A percentile compares a stretch with the other conserved stretches of the same genome.
Conservation (phyloP, 1,140 invertebrate genomes). For the Diprion similis region DNA sequence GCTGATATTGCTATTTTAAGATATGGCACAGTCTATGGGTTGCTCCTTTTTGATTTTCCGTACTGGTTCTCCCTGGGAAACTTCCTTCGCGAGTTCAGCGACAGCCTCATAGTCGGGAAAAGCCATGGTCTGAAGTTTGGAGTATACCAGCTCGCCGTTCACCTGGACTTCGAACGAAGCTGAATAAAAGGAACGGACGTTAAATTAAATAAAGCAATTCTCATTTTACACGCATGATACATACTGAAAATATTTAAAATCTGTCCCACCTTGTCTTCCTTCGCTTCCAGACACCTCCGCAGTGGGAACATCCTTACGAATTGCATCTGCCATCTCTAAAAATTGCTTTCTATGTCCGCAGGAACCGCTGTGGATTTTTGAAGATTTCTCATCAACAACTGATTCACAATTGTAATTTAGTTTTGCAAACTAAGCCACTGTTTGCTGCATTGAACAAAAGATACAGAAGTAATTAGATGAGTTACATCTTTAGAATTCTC, state of each 20-base stretch:
- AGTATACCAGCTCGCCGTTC: constrained; percentile 69
- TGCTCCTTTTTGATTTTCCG: constrained; percentile 64
- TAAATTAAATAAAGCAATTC: not conserved
- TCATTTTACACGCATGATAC: not conserved
- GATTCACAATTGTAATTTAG: constrained; percentile 6
- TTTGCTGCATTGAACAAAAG: not conserved
- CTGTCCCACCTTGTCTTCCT: constrained; percentile 64
- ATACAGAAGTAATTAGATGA: constrained; percentile 12
- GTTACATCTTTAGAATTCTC: not conserved
- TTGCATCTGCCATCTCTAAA: constrained; percentile 62
- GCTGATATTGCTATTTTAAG: constrained; percentile 37
- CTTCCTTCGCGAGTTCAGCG: constrained; percentile 61
- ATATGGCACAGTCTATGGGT: constrained; percentile 63
- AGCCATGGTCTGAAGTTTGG: constrained; percentile 69
- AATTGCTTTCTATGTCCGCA: constrained; percentile 72
- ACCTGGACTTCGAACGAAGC: constrained; percentile 72
- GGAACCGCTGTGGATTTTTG: constrained; percentile 58
- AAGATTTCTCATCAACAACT: constrained; percentile 3
- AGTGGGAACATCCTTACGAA: constrained; percentile 62
- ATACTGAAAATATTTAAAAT: constrained; percentile 9
- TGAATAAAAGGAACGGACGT: constrained; percentile 49
- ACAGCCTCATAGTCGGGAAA: constrained; percentile 71
- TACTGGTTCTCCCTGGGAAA: constrained; percentile 58
- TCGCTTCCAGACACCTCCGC: constrained; percentile 63
- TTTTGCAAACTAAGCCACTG: constrained; percentile 8